Percentiles rank a stretch among this genome's conserved stretches.
Conservation (phyloP, 2,888 invertebrate species). For the Colletes collaris region DNA sequence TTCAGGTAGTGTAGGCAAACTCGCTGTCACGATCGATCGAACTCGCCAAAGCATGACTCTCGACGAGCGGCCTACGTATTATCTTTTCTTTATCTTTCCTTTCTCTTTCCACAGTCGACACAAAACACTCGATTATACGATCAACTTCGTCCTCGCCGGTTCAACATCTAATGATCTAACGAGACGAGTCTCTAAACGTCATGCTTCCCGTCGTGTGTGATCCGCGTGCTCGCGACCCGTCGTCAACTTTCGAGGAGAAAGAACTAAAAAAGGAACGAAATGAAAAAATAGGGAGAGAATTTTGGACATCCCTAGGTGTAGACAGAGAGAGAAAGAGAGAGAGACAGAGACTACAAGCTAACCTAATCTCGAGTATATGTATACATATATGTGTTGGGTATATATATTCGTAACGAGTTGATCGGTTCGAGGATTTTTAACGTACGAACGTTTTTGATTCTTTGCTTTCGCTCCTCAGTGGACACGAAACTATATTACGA, state of each 20-base stretch:
- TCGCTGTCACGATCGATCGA: constrained; percentile 45
- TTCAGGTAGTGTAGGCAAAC: constrained; percentile 28
- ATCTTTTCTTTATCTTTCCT: constrained; percentile 58
- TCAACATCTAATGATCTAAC: constrained; percentile 14
- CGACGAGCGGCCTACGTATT: constrained; percentile 43
- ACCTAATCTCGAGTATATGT: constrained; percentile 21
- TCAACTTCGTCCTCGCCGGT: background rate
- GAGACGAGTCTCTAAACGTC: constrained; percentile 17
- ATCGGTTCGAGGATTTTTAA: too few species aligned
- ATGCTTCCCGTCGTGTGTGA: constrained; percentile 8
- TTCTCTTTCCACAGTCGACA: constrained; percentile 38
- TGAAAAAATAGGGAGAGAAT: constrained; percentile 12
- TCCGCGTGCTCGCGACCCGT: constrained; percentile 5
- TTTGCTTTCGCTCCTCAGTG: too few species aligned
- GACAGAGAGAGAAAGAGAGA: too few species aligned
- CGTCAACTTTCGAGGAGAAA: constrained; percentile 1
- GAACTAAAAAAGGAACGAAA: constrained; percentile 19
- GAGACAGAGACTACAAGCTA: constrained; percentile 26
- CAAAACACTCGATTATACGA: background rate
- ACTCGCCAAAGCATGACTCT: constrained; percentile 40
- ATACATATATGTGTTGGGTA: background rate
- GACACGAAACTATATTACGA: too few species aligned
- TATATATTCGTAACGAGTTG: too few species aligned
- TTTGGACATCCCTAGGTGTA: constrained; percentile 12
- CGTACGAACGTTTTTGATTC: too few species aligned